A percentile compares a stretch with the other conserved stretches of the same genome.
Conservation (phyloP, 2,113 vertebrate genomes). For the Mobula birostris region DNA sequence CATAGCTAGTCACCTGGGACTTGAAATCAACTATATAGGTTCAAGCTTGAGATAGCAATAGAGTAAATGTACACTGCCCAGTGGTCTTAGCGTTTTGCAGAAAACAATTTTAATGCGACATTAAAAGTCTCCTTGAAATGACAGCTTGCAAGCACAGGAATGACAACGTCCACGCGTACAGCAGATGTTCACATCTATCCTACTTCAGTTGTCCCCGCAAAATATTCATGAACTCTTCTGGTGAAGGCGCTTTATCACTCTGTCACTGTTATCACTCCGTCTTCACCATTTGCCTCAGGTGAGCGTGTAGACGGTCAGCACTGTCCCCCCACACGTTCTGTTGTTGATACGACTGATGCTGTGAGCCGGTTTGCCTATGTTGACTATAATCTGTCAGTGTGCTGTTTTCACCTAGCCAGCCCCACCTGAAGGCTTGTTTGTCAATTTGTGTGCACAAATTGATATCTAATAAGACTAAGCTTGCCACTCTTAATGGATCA, state of each 20-base stretch:
- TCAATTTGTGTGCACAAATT: not conserved
- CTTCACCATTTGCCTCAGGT: not conserved
- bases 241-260: not conserved
- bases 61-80: not conserved
- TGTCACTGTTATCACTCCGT: not conserved
- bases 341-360: not conserved
- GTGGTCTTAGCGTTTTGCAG: not conserved
- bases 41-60: too few species aligned
- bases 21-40: not conserved
- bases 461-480: not conserved
- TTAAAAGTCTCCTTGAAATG: not conserved
- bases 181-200: not conserved
- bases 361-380: not conserved
- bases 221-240: not conserved
- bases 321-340: not conserved
- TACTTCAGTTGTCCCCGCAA: not conserved
- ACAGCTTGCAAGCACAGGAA: not conserved
- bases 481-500: not conserved
- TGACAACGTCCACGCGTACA: not conserved
- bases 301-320: not conserved
- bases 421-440: not conserved
- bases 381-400: not conserved
- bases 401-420: not conserved
- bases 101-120: not conserved
- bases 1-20: not conserved